A percentile compares a stretch with the other conserved stretches of the same genome.
These are phyloP conservation scores for Epinephelus awoara DNA, from an alignment of 2,797 vertebrate species.

Conservation along the genomic window DNA sequence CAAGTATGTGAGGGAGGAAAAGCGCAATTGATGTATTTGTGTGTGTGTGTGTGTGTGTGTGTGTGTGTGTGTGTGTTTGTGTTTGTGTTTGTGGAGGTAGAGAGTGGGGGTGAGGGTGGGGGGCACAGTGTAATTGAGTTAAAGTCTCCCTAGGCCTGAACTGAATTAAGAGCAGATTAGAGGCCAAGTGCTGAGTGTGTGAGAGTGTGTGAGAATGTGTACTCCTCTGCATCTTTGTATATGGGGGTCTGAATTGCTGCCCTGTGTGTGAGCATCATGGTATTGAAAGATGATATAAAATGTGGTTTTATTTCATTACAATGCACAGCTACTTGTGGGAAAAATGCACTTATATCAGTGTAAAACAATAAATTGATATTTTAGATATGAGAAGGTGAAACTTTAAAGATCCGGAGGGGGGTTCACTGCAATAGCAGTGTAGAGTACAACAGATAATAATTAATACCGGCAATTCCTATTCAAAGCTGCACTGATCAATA, in stretches of 20 bases:
- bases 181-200: constrained; percentile 60
- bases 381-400: neutral
- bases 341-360: neutral
- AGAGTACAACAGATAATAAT: neutral
- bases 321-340: neutral
- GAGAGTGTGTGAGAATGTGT: constrained; percentile 22
- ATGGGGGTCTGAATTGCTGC: constrained; percentile 33
- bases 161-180: constrained; percentile 74
- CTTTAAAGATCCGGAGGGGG: neutral
- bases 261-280: constrained; percentile 23
- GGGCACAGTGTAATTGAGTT: constrained; percentile 66
- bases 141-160: constrained; percentile 63
- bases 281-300: constrained; percentile 36
- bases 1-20: constrained; percentile 63
- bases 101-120: neutral
- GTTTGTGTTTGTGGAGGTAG: constrained; percentile 11
- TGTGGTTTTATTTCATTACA: constrained; percentile 32
- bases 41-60: constrained; percentile 33
- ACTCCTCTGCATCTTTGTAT: constrained; percentile 8
- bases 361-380: constrained; percentile 4
- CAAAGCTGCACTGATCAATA: too few relatives aligned
- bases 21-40: constrained; percentile 62
- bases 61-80: constrained; percentile 5
- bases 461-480: too few relatives aligned
- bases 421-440: neutral